phyloP scores from a whole-genome alignment of 2,113 vertebrate genomes.

The Epinephelus cyanopodus region DNA sequence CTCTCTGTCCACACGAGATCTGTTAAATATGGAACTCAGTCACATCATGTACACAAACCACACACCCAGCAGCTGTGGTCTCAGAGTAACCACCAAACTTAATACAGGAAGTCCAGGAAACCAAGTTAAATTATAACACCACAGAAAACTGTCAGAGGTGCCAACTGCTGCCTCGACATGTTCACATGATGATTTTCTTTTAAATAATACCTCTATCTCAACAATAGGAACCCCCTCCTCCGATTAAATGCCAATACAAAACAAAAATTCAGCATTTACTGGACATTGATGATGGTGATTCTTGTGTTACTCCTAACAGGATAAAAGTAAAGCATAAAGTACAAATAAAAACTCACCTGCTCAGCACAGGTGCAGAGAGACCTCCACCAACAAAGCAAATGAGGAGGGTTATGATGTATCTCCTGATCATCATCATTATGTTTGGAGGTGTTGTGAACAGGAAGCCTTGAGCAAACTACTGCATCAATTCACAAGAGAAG shows the following conservation, averaged over 20 bases:
- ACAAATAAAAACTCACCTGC: slow-evolving; percentile 29
- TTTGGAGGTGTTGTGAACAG: neutral
- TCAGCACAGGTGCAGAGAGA: neutral
- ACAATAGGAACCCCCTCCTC: neutral
- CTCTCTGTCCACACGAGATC: too few species aligned
- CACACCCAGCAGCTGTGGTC: too few species aligned
- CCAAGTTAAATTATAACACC: too few species aligned
- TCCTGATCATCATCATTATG: neutral
- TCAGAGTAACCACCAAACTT: too few species aligned
- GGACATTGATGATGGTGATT: neutral
- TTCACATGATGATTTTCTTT: neutral
- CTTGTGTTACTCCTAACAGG: neutral
- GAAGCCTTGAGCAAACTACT: too few species aligned
- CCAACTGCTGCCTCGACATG: neutral
- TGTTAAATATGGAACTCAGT: too few species aligned
- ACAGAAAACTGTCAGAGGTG: too few species aligned
- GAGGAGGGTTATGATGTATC: neutral
- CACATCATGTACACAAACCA: too few species aligned
- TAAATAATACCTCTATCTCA: neutral
- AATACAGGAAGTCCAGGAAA: too few species aligned
- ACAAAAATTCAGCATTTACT: neutral
- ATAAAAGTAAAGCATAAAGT: too few species aligned
- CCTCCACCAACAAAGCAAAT: neutral
- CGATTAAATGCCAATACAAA: neutral
- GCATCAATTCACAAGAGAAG: neutral